phyloP scores from a whole-genome alignment of 2,113 vertebrate species.

The Montifringilla adamsi region DNA sequence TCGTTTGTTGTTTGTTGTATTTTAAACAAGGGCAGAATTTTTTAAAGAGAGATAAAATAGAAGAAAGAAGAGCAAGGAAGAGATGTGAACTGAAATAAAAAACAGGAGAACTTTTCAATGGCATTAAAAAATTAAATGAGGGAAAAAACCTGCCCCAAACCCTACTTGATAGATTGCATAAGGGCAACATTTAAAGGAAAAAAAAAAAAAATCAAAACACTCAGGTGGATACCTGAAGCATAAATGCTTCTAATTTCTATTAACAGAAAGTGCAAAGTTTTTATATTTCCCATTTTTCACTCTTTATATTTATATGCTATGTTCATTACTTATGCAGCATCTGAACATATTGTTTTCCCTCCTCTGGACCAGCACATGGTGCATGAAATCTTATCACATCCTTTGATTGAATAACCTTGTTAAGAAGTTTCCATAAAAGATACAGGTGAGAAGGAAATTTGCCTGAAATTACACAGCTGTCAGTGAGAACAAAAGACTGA shows the following conservation, averaged over 20 bases:
- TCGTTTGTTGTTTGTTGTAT: conserved; percentile 20
- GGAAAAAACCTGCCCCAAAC: not conserved
- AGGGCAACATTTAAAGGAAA: not conserved
- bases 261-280: not conserved
- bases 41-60: not conserved
- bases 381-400: not conserved
- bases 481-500: not conserved
- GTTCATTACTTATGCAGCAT: not conserved
- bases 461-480: not conserved
- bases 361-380: not conserved
- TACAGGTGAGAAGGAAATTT: not conserved
- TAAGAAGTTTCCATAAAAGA: not conserved
- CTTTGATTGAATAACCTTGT: not conserved
- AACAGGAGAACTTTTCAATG: not conserved
- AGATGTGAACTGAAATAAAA: not conserved
- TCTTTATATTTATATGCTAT: not conserved
- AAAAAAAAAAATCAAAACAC: not conserved
- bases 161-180: not conserved
- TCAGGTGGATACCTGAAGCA: not conserved
- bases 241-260: not conserved
- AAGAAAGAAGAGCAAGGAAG: not conserved
- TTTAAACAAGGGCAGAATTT: conserved; percentile 30
- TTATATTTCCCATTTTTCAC: not conserved
- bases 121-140: not conserved
- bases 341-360: not conserved